Evolutionary conservation across 92 coral and sea anemone species (phyloP).

Genomic region (Heliopora coerulea): DNA sequence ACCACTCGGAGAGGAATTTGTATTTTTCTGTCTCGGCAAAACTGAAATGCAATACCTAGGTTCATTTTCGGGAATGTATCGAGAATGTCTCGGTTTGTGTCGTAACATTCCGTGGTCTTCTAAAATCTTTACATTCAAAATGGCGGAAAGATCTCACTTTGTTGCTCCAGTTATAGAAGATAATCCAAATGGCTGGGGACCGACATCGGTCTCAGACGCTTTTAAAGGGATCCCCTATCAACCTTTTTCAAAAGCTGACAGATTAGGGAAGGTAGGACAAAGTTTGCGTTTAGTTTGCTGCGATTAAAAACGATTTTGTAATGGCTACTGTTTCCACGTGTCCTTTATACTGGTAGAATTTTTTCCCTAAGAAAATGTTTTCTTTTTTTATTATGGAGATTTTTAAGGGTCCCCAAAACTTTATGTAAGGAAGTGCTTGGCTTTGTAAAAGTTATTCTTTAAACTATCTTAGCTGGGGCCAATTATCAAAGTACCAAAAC

Average conservation of each 20-base stretch:
- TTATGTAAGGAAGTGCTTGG: too few relatives aligned
- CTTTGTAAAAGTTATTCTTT: too few relatives aligned
- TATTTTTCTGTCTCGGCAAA: too few relatives aligned
- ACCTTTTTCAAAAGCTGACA: conserved; percentile 97
- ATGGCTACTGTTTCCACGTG: conserved; percentile 51
- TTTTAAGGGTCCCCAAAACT: too few relatives aligned
- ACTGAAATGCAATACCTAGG: too few relatives aligned
- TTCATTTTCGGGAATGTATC: too few relatives aligned
- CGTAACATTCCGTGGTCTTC: not conserved
- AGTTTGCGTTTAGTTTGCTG: not conserved
- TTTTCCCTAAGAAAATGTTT: too few relatives aligned
- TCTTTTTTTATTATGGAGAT: too few relatives aligned
- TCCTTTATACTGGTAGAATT: conserved; percentile 30
- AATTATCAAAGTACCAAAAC: too few relatives aligned
- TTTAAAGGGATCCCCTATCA: conserved; percentile 98
- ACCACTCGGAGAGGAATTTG: too few relatives aligned
- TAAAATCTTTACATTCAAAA: not conserved
- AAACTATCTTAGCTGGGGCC: too few relatives aligned
- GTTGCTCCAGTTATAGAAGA: conserved; percentile 92
- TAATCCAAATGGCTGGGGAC: conserved; percentile 99
- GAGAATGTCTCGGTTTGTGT: too few relatives aligned
- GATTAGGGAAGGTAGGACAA: conserved; percentile 84
- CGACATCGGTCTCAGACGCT: conserved; percentile 93
- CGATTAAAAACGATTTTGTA: not conserved
- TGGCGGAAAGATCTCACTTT: conserved; percentile 86